phyloP scores from a whole-genome alignment of 92 coral and sea anemone genomes.

The Montipora capitata region DNA sequence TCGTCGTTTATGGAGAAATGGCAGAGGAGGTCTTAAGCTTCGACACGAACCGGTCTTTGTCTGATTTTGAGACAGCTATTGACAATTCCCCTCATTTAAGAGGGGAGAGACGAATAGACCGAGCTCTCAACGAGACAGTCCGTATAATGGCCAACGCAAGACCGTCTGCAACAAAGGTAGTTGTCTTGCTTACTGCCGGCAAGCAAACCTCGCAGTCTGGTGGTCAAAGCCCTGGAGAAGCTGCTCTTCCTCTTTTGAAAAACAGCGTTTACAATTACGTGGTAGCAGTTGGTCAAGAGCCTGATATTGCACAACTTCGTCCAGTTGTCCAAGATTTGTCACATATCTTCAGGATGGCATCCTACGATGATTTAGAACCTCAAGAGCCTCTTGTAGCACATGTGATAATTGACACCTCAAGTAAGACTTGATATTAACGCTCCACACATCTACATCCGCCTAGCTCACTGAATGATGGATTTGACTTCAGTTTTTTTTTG shows the following conservation, averaged over 20 bases:
- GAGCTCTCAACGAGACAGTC: conserved; percentile 73
- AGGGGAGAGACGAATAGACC: conserved; percentile 79
- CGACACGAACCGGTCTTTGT: conserved; percentile 22
- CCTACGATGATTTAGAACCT: conserved; percentile 54
- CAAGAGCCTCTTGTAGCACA: conserved; percentile 53
- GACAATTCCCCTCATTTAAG: conserved; percentile 73
- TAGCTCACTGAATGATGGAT: too few relatives aligned
- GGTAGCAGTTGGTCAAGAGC: conserved; percentile 78
- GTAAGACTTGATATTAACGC: conserved; percentile 35
- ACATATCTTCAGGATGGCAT: conserved; percentile 65
- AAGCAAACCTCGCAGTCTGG: conserved; percentile 69
- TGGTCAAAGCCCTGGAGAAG: conserved; percentile 60
- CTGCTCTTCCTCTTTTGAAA: conserved; percentile 79
- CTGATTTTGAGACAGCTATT: conserved; percentile 65
- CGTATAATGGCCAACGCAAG: conserved; percentile 65
- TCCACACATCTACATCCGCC: too few relatives aligned
- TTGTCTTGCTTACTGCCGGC: conserved; percentile 78
- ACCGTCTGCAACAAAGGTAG: conserved; percentile 63
- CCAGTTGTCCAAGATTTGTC: conserved; percentile 63
- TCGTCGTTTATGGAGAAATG: conserved; percentile 77
- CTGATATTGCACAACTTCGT: conserved; percentile 63
- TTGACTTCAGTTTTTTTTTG: too few relatives aligned
- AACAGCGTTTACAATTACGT: conserved; percentile 69
- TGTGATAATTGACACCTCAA: conserved; percentile 72
- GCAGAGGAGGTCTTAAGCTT: conserved; percentile 56